Base-by-base conservation (phyloP, 2,888 invertebrate genomes). In the Athalia cordata region DNA sequence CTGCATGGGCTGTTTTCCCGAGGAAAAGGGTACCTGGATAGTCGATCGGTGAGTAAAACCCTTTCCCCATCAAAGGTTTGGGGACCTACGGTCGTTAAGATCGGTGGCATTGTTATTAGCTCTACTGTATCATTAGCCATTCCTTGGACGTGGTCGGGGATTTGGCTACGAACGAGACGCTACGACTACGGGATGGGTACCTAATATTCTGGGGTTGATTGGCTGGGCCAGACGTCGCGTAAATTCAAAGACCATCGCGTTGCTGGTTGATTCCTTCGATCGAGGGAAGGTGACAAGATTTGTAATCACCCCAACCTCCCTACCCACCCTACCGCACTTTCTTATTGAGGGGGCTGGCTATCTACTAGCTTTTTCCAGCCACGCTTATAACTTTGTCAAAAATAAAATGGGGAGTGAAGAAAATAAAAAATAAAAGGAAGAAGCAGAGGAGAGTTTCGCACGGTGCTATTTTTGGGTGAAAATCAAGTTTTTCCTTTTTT, bases 81-180 rank as follows among this genome's bases (percentile, higher is more conserved):
- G 29, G 49, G 55, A 57, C 64, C 45, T 59, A 62, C 15, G 75
- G 50, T 75, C 75, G 75, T 75, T 75, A 75, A 62, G 75, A 62
- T 75, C 62, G 11, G 45, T 57, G 6, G 62, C 75, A 75, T 75
- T 75, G 75, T 75, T 75, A 75, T 75, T 75, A 75, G 29, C 75
- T 43, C 62, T 50, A 57, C 50, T n/a, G 43, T 49, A 62, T 75
- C 62, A 75, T 75, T 75, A 75, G 29, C 61, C 50, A 75, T 64
- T 62, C 75, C 62, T 75, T n/a, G 62, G 49, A 61, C 61, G 59
- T 52, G 55, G 68, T 68, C 29, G 52, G 43, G 68, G 68, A 50
- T 68, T 55, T 52, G 29, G 5, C 43, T 11, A 29, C 29, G 52
- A 29, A 29, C 1, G 29, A 29, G 29, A 29, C 29, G 29, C 29